A percentile compares a stretch with the other conserved stretches of the same genome.
Evolutionary conservation across 2,888 invertebrate species (phyloP).

Genomic region (Cosmia pyralina): DNA sequence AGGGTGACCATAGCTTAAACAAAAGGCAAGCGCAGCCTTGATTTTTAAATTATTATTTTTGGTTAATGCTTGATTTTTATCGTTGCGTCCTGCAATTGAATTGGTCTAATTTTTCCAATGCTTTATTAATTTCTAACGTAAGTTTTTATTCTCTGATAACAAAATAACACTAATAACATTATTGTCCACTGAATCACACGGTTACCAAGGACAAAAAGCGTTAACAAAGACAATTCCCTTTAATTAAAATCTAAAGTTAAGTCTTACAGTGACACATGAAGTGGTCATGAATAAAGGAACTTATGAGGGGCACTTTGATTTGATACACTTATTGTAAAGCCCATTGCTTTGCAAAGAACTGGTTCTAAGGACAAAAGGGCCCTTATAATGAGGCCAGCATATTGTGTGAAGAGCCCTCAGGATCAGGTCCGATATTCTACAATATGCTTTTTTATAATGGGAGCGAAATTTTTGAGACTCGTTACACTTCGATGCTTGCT

Average conservation of each 20-base stretch:
- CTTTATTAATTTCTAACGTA: constrained; percentile 5
- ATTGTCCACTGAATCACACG: constrained; percentile 38
- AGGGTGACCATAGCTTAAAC: constrained; percentile 1
- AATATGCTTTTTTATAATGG: constrained; percentile 86
- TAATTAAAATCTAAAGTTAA: constrained; percentile 86
- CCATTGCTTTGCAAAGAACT: constrained; percentile 82
- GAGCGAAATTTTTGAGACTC: constrained; percentile 72
- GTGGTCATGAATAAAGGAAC: constrained; percentile 86
- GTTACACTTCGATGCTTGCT: constrained; percentile 69
- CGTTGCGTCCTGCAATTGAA: not conserved
- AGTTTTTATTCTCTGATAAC: constrained; percentile 6
- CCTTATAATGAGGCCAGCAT: constrained; percentile 89
- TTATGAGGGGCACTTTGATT: constrained; percentile 86
- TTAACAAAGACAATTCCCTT: constrained; percentile 75
- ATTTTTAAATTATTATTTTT: too few relatives aligned
- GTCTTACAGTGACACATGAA: constrained; percentile 76
- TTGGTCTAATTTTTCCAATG: not conserved
- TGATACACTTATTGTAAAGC: constrained; percentile 87
- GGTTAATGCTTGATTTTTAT: not conserved
- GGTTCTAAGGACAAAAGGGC: constrained; percentile 89
- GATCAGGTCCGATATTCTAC: constrained; percentile 80
- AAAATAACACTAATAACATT: constrained; percentile 5
- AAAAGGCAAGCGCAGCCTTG: not conserved
- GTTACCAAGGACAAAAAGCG: constrained; percentile 41
- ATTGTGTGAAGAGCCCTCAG: constrained; percentile 87